Evolutionary conservation across 2,888 invertebrate genomes (phyloP).

Genomic region (Euclidia mi): DNA sequence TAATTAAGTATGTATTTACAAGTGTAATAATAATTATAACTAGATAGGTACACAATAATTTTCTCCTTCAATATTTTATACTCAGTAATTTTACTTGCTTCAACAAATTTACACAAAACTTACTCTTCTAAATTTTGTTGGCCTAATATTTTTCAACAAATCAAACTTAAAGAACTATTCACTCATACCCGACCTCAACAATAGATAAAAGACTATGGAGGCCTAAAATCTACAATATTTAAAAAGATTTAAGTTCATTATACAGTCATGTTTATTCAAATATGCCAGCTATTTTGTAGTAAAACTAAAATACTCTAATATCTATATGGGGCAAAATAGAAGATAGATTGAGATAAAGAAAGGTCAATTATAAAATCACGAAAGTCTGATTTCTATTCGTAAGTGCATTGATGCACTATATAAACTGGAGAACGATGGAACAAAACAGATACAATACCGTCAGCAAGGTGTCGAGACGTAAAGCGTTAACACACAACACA

Average conservation of each 20-base stretch:
- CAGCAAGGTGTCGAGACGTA: slow-evolving; percentile 16
- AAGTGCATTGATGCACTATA: slow-evolving; percentile 23
- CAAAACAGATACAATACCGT: slow-evolving; percentile 8
- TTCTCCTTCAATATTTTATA: slow-evolving; percentile 64
- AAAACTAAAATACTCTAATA: slow-evolving; percentile 38
- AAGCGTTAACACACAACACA: slow-evolving; percentile 43
- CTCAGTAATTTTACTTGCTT: slow-evolving; percentile 64
- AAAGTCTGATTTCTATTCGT: slow-evolving; percentile 23
- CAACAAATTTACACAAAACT: slow-evolving; percentile 72
- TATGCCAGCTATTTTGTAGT: slow-evolving; percentile 31
- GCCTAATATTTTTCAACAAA: slow-evolving; percentile 64
- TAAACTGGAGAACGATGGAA: slow-evolving; percentile 12
- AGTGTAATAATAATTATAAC: slow-evolving; percentile 75
- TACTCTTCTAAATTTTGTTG: slow-evolving; percentile 71
- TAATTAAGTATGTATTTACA: slow-evolving; percentile 84
- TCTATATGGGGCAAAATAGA: slow-evolving; percentile 39
- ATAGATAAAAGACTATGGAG: slow-evolving; percentile 50
- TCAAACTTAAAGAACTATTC: slow-evolving; percentile 54
- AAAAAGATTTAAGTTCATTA: slow-evolving; percentile 48
- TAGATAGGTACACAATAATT: slow-evolving; percentile 74
- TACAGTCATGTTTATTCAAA: slow-evolving; percentile 44
- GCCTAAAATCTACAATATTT: slow-evolving; percentile 49
- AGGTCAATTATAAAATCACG: slow-evolving; percentile 4
- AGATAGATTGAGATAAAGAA: slow-evolving; percentile 21
- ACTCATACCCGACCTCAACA: slow-evolving; percentile 57